Conservation (phyloP, 2,888 invertebrate species). For the Leptothorax acervorum region DNA sequence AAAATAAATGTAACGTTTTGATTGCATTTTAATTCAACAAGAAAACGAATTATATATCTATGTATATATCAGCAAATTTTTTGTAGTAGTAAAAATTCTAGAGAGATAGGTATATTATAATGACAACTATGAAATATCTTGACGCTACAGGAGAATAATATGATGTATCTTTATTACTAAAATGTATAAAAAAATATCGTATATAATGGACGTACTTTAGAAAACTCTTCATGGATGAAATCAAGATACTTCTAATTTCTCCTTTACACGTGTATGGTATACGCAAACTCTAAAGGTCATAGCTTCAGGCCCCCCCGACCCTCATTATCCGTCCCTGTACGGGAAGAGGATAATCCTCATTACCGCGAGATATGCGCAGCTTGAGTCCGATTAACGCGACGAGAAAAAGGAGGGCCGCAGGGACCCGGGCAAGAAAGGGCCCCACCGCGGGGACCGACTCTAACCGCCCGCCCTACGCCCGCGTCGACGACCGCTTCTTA, state of each 20-base stretch:
- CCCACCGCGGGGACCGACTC: constrained; percentile 45
- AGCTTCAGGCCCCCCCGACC: not conserved
- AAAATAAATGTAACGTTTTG: not conserved
- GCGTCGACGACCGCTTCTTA: constrained; percentile 66
- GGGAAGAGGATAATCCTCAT: constrained; percentile 74
- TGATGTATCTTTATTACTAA: not conserved
- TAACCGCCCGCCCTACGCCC: constrained; percentile 56
- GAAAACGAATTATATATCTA: not conserved
- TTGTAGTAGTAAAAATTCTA: not conserved
- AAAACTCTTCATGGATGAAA: not conserved
- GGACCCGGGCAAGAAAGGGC: constrained; percentile 45
- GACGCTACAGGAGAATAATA: not conserved
- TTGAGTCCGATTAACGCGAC: constrained; percentile 76
- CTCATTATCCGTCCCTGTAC: constrained; percentile 28
- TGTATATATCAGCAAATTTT: not conserved
- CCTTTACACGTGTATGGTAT: too few relatives aligned
- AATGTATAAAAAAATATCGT: not conserved
- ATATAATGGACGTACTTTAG: not conserved
- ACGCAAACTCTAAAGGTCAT: not conserved
- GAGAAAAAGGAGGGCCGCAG: constrained; percentile 42
- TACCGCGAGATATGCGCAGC: constrained; percentile 77
- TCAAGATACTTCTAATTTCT: not conserved
- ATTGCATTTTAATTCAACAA: not conserved
- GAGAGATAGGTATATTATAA: not conserved
- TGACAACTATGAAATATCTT: not conserved